Evolutionary conservation across 2,888 invertebrate genomes (phyloP).

Genomic region (Temnothorax unifasciatus): DNA sequence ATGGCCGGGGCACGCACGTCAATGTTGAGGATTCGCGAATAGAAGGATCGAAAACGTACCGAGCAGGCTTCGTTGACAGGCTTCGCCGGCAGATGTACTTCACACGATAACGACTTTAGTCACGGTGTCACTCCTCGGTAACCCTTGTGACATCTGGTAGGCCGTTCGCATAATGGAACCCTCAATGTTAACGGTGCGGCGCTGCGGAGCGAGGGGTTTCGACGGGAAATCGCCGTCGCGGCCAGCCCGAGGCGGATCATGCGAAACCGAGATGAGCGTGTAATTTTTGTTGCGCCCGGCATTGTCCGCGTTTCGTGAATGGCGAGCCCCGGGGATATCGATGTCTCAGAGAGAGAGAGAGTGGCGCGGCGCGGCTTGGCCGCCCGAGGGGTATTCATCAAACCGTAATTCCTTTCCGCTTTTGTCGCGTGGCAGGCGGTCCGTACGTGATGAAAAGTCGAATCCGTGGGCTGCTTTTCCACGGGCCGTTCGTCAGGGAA

Average conservation of each 20-base stretch:
- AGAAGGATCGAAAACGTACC: slow-evolving; percentile 4
- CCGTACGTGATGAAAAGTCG: slow-evolving; percentile 61
- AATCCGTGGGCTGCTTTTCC: slow-evolving; percentile 39
- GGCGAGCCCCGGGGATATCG: slow-evolving; percentile 48
- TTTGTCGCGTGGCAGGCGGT: slow-evolving; percentile 64
- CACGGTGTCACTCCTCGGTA: slow-evolving; percentile 76
- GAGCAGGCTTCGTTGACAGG: slow-evolving; percentile 38
- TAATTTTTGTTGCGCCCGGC: slow-evolving; percentile 76
- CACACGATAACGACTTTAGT: slow-evolving; percentile 80
- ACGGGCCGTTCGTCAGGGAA: not conserved
- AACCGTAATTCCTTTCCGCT: slow-evolving; percentile 68
- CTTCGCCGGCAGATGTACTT: slow-evolving; percentile 77
- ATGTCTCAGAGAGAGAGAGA: slow-evolving; percentile 46
- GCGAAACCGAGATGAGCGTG: slow-evolving; percentile 81
- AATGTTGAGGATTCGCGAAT: slow-evolving; percentile 4
- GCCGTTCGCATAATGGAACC: slow-evolving; percentile 75
- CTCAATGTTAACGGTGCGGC: slow-evolving; percentile 24
- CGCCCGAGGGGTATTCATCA: slow-evolving; percentile 67
- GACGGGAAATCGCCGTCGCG: slow-evolving; percentile 72
- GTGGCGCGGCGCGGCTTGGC: not conserved
- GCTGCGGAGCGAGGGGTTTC: slow-evolving; percentile 54
- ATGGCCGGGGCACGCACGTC: not conserved
- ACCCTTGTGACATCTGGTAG: slow-evolving; percentile 79
- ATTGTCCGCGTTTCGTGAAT: slow-evolving; percentile 64
- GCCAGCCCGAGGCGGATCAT: slow-evolving; percentile 72